Conservation (phyloP, 2,888 invertebrate genomes). For the Drosophila ustulata region DNA sequence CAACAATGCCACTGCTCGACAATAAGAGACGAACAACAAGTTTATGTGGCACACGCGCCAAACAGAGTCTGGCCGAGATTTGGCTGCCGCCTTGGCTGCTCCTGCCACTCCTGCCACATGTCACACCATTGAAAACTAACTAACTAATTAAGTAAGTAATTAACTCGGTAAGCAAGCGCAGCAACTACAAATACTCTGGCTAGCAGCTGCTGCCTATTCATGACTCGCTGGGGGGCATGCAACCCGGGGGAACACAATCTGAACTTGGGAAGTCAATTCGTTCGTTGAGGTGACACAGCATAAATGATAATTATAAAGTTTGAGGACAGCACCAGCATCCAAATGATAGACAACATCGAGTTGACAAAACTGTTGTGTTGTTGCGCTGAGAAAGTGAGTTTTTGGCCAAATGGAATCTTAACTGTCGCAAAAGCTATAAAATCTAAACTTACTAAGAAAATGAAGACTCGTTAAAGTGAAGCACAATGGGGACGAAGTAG, state of each 20-base stretch:
- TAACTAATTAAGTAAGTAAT: constrained; percentile 23
- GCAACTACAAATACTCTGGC: constrained; percentile 8
- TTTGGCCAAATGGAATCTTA: background rate
- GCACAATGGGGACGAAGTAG: background rate
- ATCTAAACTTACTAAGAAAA: background rate
- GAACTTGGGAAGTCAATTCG: constrained; percentile 17
- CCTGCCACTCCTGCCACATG: constrained; percentile 7
- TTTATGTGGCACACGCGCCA: constrained; percentile 73
- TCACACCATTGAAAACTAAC: constrained; percentile 30
- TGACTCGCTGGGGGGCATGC: constrained; percentile 3
- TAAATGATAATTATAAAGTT: constrained; percentile 38
- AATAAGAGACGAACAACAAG: constrained; percentile 46
- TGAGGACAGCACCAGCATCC: too few relatives aligned
- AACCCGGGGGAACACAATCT: constrained; percentile 8
- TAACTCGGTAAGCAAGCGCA: constrained; percentile 4
- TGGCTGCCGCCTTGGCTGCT: constrained; percentile 3
- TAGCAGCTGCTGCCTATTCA: constrained; percentile 28
- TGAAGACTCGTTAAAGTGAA: background rate
- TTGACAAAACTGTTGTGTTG: background rate
- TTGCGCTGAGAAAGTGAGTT: constrained; percentile 4
- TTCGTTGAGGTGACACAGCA: constrained; percentile 23
- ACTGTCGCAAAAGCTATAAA: constrained; percentile 18
- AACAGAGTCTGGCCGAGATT: constrained; percentile 52
- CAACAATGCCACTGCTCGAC: constrained; percentile 12
- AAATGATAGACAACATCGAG: background rate